phyloP scores from a whole-genome alignment of 2,888 invertebrate genomes.

The Sturmia bella region DNA sequence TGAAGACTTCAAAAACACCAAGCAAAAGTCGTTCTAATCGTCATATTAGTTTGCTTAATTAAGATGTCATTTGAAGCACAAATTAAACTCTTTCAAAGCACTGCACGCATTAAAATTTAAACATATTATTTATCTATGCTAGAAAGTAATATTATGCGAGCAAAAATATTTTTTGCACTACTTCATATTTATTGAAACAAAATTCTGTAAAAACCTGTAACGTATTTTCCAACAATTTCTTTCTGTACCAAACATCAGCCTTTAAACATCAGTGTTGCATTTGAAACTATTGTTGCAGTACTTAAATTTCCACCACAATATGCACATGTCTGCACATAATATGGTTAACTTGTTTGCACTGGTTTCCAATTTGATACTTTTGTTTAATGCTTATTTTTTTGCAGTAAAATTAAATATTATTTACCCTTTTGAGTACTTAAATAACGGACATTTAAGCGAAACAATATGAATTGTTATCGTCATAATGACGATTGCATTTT shows the following conservation, averaged over 20 bases:
- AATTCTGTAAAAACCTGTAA: background rate
- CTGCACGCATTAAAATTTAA: background rate
- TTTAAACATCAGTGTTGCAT: background rate
- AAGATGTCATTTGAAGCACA: too few relatives aligned
- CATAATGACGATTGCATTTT: conserved; percentile 14
- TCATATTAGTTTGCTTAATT: too few relatives aligned
- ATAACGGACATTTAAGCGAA: background rate
- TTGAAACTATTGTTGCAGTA: background rate
- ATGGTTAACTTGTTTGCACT: conserved; percentile 10
- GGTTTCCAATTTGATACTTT: background rate
- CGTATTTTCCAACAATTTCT: background rate
- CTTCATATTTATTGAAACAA: conserved; percentile 12
- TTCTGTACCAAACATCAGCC: too few relatives aligned
- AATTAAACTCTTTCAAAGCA: too few relatives aligned
- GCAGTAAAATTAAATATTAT: background rate
- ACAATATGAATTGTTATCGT: background rate
- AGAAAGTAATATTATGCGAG: background rate
- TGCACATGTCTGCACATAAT: conserved; percentile 17
- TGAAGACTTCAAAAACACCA: too few relatives aligned
- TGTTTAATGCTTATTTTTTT: background rate
- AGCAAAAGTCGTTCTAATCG: too few relatives aligned
- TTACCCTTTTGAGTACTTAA: background rate
- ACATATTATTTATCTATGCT: background rate
- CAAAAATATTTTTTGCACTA: conserved; percentile 7
- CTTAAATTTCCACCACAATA: conserved; percentile 11